phyloP scores from a whole-genome alignment of 2,113 vertebrate species.

The Probosciger aterrimus region DNA sequence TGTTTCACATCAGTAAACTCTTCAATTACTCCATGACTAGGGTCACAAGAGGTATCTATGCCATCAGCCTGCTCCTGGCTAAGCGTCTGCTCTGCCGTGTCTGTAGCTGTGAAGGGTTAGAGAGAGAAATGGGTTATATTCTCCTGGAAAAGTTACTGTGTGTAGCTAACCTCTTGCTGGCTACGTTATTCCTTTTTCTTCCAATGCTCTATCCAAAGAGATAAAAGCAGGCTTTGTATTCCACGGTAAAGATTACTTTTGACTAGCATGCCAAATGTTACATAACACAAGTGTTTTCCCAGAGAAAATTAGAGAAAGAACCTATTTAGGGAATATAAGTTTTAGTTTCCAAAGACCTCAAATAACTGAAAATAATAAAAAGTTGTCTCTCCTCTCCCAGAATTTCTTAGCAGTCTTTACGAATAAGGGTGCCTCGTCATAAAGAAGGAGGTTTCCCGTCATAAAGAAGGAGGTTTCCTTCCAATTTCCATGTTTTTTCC shows the following conservation, averaged over 20 bases:
- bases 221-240: background rate
- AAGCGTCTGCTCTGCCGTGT: background rate
- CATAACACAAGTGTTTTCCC: background rate
- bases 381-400: background rate
- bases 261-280: background rate
- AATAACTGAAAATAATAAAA: background rate
- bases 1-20: slow-evolving; percentile 87
- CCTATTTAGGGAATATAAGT: background rate
- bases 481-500: background rate
- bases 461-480: background rate
- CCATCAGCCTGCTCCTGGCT: slow-evolving; percentile 18
- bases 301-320: background rate
- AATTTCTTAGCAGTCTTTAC: background rate
- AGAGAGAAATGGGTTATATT: background rate
- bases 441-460: background rate
- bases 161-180: background rate
- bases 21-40: slow-evolving; percentile 20
- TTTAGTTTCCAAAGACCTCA: background rate
- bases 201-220: background rate
- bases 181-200: background rate
- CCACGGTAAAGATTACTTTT: background rate
- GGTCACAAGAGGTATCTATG: background rate
- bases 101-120: background rate
- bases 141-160: background rate
- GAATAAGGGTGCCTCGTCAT: background rate